Percentiles rank a stretch among this genome's conserved stretches.
Evolutionary conservation across 2,888 invertebrate genomes (phyloP).

Genomic region (Eupelmus urozonus): DNA sequence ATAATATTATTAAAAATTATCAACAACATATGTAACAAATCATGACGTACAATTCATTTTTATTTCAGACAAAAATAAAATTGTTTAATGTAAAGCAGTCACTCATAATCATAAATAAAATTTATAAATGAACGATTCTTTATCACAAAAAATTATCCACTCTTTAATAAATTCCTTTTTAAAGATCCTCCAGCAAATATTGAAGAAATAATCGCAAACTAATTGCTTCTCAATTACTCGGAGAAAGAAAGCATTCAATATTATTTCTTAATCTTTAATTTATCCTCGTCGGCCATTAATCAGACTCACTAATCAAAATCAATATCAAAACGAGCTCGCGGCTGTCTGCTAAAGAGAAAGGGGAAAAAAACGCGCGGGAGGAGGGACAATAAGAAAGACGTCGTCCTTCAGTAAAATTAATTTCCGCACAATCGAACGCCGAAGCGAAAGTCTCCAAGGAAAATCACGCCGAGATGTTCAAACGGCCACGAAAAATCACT

Average conservation of each 20-base stretch:
- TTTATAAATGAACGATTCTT: too few relatives aligned
- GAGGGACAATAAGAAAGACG: background rate
- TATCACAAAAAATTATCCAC: too few relatives aligned
- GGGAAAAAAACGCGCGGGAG: too few relatives aligned
- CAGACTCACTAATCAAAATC: conserved; percentile 24
- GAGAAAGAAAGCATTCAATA: background rate
- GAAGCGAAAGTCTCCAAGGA: background rate
- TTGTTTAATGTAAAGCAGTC: too few relatives aligned
- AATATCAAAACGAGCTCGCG: conserved; percentile 14
- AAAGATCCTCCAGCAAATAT: too few relatives aligned
- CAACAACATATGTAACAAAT: too few relatives aligned
- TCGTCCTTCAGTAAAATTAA: background rate
- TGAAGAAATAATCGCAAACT: too few relatives aligned
- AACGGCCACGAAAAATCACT: conserved; percentile 19
- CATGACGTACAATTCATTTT: too few relatives aligned
- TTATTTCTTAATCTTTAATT: conserved; percentile 22
- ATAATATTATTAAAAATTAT: too few relatives aligned
- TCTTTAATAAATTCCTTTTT: too few relatives aligned
- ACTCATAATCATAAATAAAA: background rate
- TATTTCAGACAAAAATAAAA: too few relatives aligned
- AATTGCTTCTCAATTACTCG: background rate
- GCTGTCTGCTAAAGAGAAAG: background rate
- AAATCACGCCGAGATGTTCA: conserved; percentile 7
- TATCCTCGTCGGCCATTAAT: background rate
- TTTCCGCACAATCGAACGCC: conserved; percentile 8